A percentile compares a stretch with the other conserved stretches of the same genome.
Conservation (phyloP, 2,797 vertebrate genomes). For the Parauchenoglanis punctatus region DNA sequence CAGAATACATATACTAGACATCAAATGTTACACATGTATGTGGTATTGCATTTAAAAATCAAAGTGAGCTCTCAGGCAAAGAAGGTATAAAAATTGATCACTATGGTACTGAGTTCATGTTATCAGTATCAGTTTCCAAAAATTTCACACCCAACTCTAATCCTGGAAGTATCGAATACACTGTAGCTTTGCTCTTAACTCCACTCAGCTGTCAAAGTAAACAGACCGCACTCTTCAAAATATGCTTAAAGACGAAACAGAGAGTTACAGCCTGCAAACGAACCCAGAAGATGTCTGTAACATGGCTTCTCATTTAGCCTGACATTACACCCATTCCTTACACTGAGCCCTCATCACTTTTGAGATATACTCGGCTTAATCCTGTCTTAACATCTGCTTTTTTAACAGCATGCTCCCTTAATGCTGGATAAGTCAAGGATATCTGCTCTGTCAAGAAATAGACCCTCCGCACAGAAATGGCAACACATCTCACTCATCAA, state of each 20-base stretch:
- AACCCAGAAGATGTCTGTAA: conserved; percentile 23
- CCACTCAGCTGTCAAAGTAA: conserved; percentile 37
- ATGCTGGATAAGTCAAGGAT: conserved; percentile 68
- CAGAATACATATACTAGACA: background rate
- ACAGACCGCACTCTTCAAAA: conserved; percentile 47
- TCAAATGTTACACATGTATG: background rate
- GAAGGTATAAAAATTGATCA: background rate
- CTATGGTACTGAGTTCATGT: background rate
- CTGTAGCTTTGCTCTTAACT: conserved; percentile 23
- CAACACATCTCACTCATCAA: conserved; percentile 74
- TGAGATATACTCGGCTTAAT: conserved; percentile 65
- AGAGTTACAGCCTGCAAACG: conserved; percentile 14
- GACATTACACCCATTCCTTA: conserved; percentile 47
- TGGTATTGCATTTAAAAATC: background rate
- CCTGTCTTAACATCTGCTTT: conserved; percentile 67
- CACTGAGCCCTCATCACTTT: conserved; percentile 60
- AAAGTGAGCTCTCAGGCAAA: background rate
- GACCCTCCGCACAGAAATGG: conserved; percentile 69
- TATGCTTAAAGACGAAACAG: conserved; percentile 47
- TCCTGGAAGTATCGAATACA: conserved; percentile 24
- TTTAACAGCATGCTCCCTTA: conserved; percentile 60
- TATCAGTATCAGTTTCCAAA: background rate
- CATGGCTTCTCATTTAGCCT: conserved; percentile 1
- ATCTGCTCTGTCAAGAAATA: conserved; percentile 70
- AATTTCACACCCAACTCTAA: background rate